A percentile compares a stretch with the other conserved stretches of the same genome.
phyloP scores from a whole-genome alignment of 1,140 invertebrate species.

The Stegodyphus mimosarum region DNA sequence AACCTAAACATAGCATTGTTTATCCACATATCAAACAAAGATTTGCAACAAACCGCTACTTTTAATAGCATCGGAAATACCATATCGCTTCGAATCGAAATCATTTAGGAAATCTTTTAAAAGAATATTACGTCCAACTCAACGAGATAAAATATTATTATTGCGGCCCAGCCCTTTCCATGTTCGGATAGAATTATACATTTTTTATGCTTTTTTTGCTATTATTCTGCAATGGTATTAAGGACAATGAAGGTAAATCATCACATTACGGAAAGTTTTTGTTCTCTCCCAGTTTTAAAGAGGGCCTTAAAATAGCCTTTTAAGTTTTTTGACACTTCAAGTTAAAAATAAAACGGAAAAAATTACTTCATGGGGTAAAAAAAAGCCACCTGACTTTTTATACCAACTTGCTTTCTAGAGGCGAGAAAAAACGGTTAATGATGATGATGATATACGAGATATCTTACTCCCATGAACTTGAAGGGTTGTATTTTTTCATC shows the following conservation, averaged over 20 bases:
- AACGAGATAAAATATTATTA: slow-evolving; percentile 53
- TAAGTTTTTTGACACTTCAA: slow-evolving; percentile 41
- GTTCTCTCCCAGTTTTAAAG: not conserved
- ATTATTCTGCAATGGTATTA: slow-evolving; percentile 19
- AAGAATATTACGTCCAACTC: not conserved
- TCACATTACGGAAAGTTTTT: slow-evolving; percentile 18
- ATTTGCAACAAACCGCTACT: too few species aligned
- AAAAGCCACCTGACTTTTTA: slow-evolving; percentile 6
- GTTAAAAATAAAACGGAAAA: slow-evolving; percentile 25
- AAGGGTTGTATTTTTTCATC: not conserved
- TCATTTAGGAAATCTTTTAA: too few species aligned
- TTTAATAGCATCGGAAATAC: too few species aligned
- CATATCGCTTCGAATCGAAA: too few species aligned
- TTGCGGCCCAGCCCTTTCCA: slow-evolving; percentile 29
- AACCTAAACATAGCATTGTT: too few species aligned
- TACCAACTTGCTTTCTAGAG: not conserved
- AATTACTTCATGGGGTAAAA: slow-evolving; percentile 16
- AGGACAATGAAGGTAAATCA: slow-evolving; percentile 37
- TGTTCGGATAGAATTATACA: slow-evolving; percentile 10
- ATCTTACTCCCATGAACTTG: slow-evolving; percentile 4
- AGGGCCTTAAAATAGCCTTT: slow-evolving; percentile 28
- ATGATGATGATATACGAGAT: slow-evolving; percentile 52
- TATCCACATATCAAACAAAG: too few species aligned
- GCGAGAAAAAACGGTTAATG: slow-evolving; percentile 35
- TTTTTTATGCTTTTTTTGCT: not conserved